Evolutionary conservation across 2,888 invertebrate species (phyloP).

Genomic region (Eueremaeus valkanovi): DNA sequence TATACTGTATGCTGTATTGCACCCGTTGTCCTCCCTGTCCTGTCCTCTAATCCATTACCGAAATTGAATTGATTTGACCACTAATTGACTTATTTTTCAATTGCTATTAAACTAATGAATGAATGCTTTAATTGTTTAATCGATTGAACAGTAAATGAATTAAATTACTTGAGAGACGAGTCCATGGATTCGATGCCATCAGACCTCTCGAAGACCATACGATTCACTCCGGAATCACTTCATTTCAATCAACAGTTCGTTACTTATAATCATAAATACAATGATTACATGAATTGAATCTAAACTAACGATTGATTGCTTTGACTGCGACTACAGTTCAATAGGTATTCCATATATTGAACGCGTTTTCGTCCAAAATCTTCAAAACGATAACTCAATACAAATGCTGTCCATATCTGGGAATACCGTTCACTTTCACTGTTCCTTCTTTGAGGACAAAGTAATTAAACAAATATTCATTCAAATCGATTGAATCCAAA

Average conservation of each 20-base stretch:
- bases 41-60: not conserved
- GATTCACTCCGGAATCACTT: conserved; percentile 41
- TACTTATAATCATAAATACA: not conserved
- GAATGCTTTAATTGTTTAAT: not conserved
- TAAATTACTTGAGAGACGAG: conserved; percentile 19
- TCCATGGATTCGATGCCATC: conserved; percentile 57
- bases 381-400: conserved; percentile 76
- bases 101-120: not conserved
- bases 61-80: not conserved
- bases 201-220: conserved; percentile 1
- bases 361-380: conserved; percentile 80
- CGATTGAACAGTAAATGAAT: not conserved
- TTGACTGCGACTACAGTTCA: conserved; percentile 60
- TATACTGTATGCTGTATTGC: too few relatives aligned
- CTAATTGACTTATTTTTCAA: not conserved
- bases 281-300: not conserved
- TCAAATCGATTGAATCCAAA: not conserved
- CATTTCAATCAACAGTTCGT: conserved; percentile 39
- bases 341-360: conserved; percentile 82
- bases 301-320: not conserved
- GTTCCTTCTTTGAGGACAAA: conserved; percentile 93
- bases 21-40: not conserved
- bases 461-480: conserved; percentile 61
- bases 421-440: conserved; percentile 90
- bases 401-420: conserved; percentile 91